A percentile compares a stretch with the other conserved stretches of the same genome.
These are phyloP conservation scores for Erpetoichthys calabaricus DNA, from an alignment of 2,797 vertebrate species.

Conservation along the genomic window DNA sequence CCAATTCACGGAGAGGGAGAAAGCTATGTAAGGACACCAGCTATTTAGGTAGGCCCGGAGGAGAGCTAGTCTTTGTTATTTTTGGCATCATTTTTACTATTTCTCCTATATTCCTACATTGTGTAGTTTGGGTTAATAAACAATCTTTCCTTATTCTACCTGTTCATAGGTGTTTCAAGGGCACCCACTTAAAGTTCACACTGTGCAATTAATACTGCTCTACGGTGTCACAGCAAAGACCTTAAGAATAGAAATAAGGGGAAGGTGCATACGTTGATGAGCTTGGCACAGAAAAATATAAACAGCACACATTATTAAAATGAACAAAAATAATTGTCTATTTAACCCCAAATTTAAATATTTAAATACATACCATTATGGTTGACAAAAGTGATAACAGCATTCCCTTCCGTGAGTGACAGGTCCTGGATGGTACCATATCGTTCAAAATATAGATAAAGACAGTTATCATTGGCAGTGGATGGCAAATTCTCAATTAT, in stretches of 20 bases:
- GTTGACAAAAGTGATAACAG: conserved; percentile 50
- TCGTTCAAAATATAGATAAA: conserved; percentile 64
- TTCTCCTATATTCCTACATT: neutral
- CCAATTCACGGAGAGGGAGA: too few relatives aligned
- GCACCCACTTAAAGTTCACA: neutral
- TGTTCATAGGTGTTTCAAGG: neutral
- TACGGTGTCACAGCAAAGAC: too few relatives aligned
- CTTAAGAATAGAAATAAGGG: neutral
- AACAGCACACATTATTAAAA: neutral
- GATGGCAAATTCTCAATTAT: conserved; percentile 53
- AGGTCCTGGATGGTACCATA: conserved; percentile 19
- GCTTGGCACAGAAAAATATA: neutral
- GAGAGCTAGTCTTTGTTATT: too few relatives aligned
- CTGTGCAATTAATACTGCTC: neutral
- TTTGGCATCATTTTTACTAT: neutral
- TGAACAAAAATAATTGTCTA: neutral
- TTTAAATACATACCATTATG: conserved; percentile 43
- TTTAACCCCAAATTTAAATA: neutral
- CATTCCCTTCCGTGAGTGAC: conserved; percentile 45
- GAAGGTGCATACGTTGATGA: neutral
- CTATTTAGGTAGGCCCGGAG: too few relatives aligned
- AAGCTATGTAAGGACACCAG: too few relatives aligned
- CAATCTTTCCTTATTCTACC: neutral
- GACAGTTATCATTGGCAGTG: conserved; percentile 24
- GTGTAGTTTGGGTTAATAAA: neutral